These are phyloP conservation scores for Aplysina aerophoba DNA, from an alignment of 37 sponge, comb jelly and placozoan species.

Conservation along the genomic window DNA sequence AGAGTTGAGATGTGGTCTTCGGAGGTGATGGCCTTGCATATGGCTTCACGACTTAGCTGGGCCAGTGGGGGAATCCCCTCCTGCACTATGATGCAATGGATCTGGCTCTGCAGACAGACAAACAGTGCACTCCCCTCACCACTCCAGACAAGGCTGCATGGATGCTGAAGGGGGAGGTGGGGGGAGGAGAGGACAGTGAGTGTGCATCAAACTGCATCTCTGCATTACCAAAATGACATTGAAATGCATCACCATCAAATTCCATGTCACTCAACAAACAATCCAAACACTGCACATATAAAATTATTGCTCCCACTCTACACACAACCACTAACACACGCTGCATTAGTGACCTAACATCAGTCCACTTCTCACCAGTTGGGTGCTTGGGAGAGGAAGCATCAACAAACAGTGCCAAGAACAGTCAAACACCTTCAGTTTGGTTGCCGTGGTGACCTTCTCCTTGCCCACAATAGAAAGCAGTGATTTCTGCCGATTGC, in stretches of 20 bases:
- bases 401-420: neutral
- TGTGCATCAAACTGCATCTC: too few relatives aligned
- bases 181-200: too few relatives aligned
- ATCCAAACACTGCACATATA: too few relatives aligned
- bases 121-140: neutral
- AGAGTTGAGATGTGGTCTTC: neutral
- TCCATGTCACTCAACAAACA: too few relatives aligned
- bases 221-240: too few relatives aligned
- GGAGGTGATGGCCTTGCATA: neutral
- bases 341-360: too few relatives aligned
- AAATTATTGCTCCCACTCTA: too few relatives aligned
- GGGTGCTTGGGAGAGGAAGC: neutral
- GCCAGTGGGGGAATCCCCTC: slow-evolving; percentile 24
- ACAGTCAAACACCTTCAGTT: neutral
- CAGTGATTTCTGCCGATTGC: neutral
- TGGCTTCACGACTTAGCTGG: slow-evolving; percentile 8
- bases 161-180: neutral
- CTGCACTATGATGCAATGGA: slow-evolving; percentile 14
- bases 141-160: neutral
- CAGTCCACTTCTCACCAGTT: neutral
- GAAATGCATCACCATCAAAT: too few relatives aligned
- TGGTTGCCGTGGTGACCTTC: neutral
- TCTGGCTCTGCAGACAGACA: neutral
- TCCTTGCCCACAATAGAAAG: slow-evolving; percentile 42
- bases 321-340: too few relatives aligned